Percentiles rank a stretch among this genome's conserved stretches.
These are phyloP conservation scores for Eupleurogrammus muticus DNA, from an alignment of 2,797 vertebrate species.

Conservation along the genomic window DNA sequence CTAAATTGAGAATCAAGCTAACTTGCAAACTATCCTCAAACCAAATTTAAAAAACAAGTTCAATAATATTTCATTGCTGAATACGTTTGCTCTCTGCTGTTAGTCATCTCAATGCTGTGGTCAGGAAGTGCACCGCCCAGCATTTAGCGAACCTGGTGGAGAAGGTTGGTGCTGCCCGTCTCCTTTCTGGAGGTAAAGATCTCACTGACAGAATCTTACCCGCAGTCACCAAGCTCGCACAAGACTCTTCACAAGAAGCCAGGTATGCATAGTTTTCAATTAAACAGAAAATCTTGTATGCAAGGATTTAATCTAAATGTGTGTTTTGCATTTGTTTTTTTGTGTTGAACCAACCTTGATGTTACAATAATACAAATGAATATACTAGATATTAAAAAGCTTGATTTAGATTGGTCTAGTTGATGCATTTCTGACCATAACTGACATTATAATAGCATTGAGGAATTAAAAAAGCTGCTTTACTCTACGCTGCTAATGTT, in stretches of 20 bases:
- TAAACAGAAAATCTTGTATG: background rate
- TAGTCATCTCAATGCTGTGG: conserved; percentile 90
- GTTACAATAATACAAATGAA: background rate
- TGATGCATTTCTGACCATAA: background rate
- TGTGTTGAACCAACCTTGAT: too few relatives aligned
- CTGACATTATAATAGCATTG: background rate
- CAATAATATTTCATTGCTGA: background rate
- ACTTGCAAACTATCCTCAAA: background rate
- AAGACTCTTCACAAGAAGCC: conserved; percentile 93
- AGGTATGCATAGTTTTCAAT: conserved; percentile 78
- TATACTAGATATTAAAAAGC: background rate
- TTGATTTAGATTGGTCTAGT: background rate
- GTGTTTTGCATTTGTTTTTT: too few relatives aligned
- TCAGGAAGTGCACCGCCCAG: conserved; percentile 91
- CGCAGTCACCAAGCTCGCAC: conserved; percentile 88
- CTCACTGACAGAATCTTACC: conserved; percentile 88
- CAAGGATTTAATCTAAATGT: background rate
- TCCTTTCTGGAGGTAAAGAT: conserved; percentile 86
- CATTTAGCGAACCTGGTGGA: conserved; percentile 88
- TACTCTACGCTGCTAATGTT: background rate
- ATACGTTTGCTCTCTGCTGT: conserved; percentile 11
- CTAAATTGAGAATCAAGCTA: background rate
- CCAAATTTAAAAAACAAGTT: background rate
- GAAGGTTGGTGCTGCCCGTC: conserved; percentile 86
- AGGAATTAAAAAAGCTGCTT: background rate